Percentiles rank a stretch among this genome's conserved stretches.
phyloP scores from a whole-genome alignment of 2,113 vertebrate genomes.

The Hemibagrus wyckioides region DNA sequence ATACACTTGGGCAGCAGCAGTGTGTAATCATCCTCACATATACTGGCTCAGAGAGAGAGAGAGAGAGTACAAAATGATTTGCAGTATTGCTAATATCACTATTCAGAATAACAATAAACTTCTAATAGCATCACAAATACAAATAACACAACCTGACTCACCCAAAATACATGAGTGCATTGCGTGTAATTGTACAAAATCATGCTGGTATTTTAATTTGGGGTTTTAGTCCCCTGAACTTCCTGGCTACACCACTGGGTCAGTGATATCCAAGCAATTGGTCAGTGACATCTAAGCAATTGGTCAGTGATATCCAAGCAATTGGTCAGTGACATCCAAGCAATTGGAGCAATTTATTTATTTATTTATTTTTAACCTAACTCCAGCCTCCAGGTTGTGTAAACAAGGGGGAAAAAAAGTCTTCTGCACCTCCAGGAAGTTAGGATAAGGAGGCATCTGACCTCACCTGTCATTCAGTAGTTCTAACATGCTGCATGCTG shows the following conservation, averaged over 20 bases:
- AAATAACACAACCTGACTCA: not conserved
- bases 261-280: not conserved
- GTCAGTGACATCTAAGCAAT: not conserved
- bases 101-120: not conserved
- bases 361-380: not conserved
- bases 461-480: not conserved
- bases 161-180: not conserved
- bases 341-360: too few relatives aligned
- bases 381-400: not conserved
- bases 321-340: not conserved
- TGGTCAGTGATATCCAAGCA: not conserved
- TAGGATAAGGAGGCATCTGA: not conserved
- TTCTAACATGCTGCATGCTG: not conserved
- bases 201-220: not conserved
- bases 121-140: not conserved
- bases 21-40: conserved; percentile 6
- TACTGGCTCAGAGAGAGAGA: not conserved
- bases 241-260: not conserved
- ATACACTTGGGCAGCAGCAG: conserved; percentile 30
- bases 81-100: not conserved
- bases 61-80: not conserved
- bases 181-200: not conserved
- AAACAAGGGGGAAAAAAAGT: not conserved
- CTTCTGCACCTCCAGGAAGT: not conserved
- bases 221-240: too few relatives aligned